phyloP scores from a whole-genome alignment of 2,113 vertebrate genomes.

The Paralichthys olivaceus region DNA sequence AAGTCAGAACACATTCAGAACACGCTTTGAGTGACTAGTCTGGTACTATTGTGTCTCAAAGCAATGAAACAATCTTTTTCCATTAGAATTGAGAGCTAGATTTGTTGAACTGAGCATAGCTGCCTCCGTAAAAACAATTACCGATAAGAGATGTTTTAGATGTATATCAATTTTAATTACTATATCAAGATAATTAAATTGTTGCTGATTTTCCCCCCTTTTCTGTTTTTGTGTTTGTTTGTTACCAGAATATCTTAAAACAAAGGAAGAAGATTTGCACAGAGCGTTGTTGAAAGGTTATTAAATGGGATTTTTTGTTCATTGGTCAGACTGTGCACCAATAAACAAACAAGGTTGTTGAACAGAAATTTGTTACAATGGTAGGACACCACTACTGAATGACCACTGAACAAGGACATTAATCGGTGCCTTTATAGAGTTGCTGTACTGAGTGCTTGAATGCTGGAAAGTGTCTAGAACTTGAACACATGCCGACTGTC shows the following conservation, averaged over 20 bases:
- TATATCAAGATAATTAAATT: conserved; percentile 24
- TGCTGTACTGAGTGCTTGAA: not conserved
- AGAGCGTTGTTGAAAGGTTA: conserved; percentile 11
- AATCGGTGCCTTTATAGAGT: not conserved
- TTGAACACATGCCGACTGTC: not conserved
- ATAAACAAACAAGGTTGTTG: not conserved
- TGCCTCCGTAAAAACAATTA: conserved; percentile 25
- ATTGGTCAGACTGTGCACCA: not conserved
- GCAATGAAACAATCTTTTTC: not conserved
- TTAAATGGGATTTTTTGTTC: not conserved
- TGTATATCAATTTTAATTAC: conserved; percentile 51
- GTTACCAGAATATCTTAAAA: not conserved
- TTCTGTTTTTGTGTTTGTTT: conserved; percentile 21
- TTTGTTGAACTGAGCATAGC: conserved; percentile 16
- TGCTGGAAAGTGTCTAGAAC: not conserved
- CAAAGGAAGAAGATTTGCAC: not conserved
- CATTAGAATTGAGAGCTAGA: not conserved
- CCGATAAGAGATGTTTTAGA: conserved; percentile 41
- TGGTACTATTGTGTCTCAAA: conserved; percentile 8
- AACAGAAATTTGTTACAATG: not conserved
- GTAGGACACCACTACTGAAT: no score
- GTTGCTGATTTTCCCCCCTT: not conserved
- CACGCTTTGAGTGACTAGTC: not conserved
- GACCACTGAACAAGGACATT: not conserved
- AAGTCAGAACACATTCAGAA: not conserved